Percentiles rank a stretch among this genome's conserved stretches.
Evolutionary conservation across 1,140 invertebrate species (phyloP).

Genomic region (Macrobrachium rosenbergii): DNA sequence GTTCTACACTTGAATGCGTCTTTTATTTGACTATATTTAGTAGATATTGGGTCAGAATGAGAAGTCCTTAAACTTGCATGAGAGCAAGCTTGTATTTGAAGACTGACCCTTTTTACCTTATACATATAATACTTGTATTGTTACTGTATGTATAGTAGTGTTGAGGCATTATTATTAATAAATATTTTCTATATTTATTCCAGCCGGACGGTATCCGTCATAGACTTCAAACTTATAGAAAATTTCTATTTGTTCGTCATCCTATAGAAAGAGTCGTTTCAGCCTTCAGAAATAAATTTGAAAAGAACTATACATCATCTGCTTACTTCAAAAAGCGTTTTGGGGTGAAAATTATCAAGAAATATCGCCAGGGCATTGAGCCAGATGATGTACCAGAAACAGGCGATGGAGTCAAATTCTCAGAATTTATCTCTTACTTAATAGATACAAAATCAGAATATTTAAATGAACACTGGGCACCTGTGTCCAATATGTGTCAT

Average conservation of each 20-base stretch:
- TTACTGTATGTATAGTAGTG: background rate
- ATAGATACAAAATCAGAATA: slow-evolving; percentile 75
- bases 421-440: slow-evolving; percentile 88
- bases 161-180: background rate
- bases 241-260: slow-evolving; percentile 90
- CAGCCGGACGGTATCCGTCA: slow-evolving; percentile 73
- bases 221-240: slow-evolving; percentile 81
- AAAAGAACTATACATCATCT: slow-evolving; percentile 78
- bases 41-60: too few species aligned
- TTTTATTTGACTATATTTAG: too few species aligned
- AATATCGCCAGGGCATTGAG: slow-evolving; percentile 76
- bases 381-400: slow-evolving; percentile 67
- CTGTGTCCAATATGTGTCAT: slow-evolving; percentile 84
- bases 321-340: slow-evolving; percentile 81
- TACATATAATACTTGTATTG: slow-evolving; percentile 51
- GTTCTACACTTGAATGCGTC: too few species aligned
- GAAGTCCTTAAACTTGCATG: too few species aligned
- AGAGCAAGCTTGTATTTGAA: too few species aligned
- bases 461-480: slow-evolving; percentile 91
- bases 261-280: slow-evolving; percentile 91
- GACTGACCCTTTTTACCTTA: too few species aligned
- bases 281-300: slow-evolving; percentile 91
- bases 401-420: slow-evolving; percentile 85
- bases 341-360: slow-evolving; percentile 84
- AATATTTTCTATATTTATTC: slow-evolving; percentile 71